phyloP scores from a whole-genome alignment of 1,140 invertebrate species.

The Caerostris extrusa region DNA sequence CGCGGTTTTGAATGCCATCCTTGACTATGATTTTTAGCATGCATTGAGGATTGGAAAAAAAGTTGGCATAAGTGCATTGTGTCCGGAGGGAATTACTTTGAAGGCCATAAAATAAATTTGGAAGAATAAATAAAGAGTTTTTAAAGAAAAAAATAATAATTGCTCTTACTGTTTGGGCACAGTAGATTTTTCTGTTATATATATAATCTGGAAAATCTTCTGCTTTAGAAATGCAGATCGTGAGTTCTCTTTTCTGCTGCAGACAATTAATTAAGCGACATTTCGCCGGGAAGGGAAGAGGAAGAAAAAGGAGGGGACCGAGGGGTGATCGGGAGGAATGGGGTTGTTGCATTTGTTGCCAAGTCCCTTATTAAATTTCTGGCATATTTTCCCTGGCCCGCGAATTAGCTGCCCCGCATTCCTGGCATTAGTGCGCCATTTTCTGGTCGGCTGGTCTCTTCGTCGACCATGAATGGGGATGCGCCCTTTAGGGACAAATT shows the following conservation, averaged over 20 bases:
- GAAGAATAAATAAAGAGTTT: too few species aligned
- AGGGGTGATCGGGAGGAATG: not conserved
- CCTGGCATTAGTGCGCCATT: slow-evolving; percentile 20
- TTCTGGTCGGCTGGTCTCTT: not conserved
- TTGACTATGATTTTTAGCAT: too few species aligned
- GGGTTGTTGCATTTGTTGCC: slow-evolving; percentile 15
- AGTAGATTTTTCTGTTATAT: not conserved
- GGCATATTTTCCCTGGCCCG: not conserved
- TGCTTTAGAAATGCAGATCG: not conserved
- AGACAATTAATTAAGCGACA: slow-evolving; percentile 28
- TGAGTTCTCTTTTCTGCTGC: not conserved
- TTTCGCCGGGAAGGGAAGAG: not conserved
- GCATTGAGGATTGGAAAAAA: too few species aligned
- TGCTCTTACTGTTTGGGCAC: too few species aligned
- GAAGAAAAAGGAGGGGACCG: not conserved
- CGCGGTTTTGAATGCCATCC: too few species aligned
- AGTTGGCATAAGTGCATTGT: too few species aligned
- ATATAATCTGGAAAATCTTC: not conserved
- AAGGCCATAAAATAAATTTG: too few species aligned
- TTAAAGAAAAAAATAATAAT: too few species aligned
- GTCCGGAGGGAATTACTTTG: too few species aligned
- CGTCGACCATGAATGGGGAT: not conserved
- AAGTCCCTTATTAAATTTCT: slow-evolving; percentile 31
- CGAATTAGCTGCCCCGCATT: slow-evolving; percentile 26
- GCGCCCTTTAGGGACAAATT: not conserved